phyloP scores from a whole-genome alignment of 2,113 vertebrate species.

The Oxyruncus cristatus region DNA sequence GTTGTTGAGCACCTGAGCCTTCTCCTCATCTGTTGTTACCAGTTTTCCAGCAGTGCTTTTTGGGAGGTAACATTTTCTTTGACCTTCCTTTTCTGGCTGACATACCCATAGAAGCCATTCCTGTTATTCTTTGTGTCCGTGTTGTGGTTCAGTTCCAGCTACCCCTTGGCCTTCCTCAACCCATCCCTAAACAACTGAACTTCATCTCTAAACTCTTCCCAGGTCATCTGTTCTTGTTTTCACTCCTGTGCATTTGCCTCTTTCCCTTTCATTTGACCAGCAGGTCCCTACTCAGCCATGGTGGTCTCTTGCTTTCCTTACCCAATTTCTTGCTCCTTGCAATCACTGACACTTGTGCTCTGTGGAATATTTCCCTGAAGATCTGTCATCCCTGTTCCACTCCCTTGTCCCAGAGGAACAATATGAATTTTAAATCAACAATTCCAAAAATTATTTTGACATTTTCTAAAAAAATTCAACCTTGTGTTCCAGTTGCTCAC shows the following conservation, averaged over 20 bases:
- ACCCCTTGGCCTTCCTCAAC: background rate
- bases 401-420: background rate
- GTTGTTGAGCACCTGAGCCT: background rate
- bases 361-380: background rate
- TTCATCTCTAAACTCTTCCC: background rate
- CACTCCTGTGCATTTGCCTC: background rate
- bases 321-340: background rate
- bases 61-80: background rate
- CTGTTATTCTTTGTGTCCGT: background rate
- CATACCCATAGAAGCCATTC: background rate
- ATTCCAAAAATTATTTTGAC: background rate
- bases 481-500: background rate
- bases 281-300: background rate
- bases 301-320: background rate
- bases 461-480: background rate
- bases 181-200: background rate
- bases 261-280: background rate
- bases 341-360: background rate
- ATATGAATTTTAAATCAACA: background rate
- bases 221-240: background rate
- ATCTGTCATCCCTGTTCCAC: background rate
- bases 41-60: background rate
- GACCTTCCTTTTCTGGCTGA: background rate
- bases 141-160: background rate
- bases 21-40: background rate